Evolutionary conservation across 2,888 invertebrate genomes (phyloP).

Genomic region (Rhamnusium bicolor): DNA sequence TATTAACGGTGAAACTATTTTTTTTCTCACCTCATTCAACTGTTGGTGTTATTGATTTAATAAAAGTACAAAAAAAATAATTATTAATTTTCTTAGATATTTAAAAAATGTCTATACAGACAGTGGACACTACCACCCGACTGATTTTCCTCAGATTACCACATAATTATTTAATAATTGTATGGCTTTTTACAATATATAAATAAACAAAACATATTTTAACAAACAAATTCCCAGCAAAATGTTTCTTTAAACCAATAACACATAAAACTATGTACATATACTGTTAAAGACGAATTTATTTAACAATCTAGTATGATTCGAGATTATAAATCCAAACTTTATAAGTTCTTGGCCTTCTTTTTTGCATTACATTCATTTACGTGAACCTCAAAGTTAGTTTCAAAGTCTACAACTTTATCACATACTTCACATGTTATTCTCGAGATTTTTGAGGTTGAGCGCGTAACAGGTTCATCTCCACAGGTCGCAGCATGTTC

Average conservation of each 20-base stretch:
- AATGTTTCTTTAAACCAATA: background rate
- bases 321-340: background rate
- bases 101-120: too few species aligned
- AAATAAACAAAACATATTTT: too few species aligned
- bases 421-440: constrained; percentile 49
- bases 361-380: constrained; percentile 37
- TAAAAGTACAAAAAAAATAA: background rate
- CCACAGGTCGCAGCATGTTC: constrained; percentile 51
- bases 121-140: too few species aligned
- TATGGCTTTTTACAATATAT: too few species aligned
- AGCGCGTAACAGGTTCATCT: constrained; percentile 41
- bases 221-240: background rate
- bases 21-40: background rate
- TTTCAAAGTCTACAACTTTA: constrained; percentile 38
- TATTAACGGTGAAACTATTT: background rate
- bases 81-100: too few species aligned
- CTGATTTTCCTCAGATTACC: too few species aligned
- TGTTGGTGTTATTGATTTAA: background rate
- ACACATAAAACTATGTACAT: background rate
- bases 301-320: constrained; percentile 4
- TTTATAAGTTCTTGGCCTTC: constrained; percentile 9
- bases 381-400: constrained; percentile 45
- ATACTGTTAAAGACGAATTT: background rate
- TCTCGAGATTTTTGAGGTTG: constrained; percentile 23
- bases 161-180: too few species aligned